Conservation (phyloP, 2,113 vertebrate genomes). For the Ciconia boyciana region DNA sequence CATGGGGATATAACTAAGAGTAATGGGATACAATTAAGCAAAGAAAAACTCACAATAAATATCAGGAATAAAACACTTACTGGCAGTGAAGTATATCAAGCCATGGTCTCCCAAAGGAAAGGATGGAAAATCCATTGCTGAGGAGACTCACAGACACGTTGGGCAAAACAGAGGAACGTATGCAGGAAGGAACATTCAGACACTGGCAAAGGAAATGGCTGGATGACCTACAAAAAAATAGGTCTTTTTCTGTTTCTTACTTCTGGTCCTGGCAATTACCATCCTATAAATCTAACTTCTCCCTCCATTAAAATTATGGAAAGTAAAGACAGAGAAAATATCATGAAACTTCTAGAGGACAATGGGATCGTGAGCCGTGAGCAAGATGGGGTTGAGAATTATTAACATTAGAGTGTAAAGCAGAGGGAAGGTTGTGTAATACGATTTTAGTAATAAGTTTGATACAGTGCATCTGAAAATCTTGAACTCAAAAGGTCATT, state of each 20-base stretch:
- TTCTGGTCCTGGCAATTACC: slow-evolving; percentile 27
- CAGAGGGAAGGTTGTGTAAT: neutral
- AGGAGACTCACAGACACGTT: neutral
- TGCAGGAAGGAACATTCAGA: slow-evolving; percentile 1
- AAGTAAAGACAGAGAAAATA: slow-evolving; percentile 25
- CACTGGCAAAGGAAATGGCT: neutral
- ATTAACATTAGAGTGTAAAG: neutral
- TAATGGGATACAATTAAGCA: slow-evolving; percentile 2
- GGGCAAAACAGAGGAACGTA: neutral
- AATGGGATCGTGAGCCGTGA: slow-evolving; percentile 9
- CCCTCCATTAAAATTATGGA: slow-evolving; percentile 55
- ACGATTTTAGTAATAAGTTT: slow-evolving; percentile 24
- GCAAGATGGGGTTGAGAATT: slow-evolving; percentile 11
- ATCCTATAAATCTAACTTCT: slow-evolving; percentile 51
- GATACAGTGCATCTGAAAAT: neutral
- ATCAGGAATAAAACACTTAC: neutral
- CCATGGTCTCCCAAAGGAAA: neutral
- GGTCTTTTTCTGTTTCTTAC: neutral
- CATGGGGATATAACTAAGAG: neutral
- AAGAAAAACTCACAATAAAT: neutral
- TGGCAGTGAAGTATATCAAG: neutral
- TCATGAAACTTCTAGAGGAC: slow-evolving; percentile 37
- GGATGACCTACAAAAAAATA: slow-evolving; percentile 45
- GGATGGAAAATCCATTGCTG: neutral
- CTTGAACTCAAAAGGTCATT: neutral